phyloP scores from a whole-genome alignment of 2,888 invertebrate genomes.

The Drosophila melanosoma region DNA sequence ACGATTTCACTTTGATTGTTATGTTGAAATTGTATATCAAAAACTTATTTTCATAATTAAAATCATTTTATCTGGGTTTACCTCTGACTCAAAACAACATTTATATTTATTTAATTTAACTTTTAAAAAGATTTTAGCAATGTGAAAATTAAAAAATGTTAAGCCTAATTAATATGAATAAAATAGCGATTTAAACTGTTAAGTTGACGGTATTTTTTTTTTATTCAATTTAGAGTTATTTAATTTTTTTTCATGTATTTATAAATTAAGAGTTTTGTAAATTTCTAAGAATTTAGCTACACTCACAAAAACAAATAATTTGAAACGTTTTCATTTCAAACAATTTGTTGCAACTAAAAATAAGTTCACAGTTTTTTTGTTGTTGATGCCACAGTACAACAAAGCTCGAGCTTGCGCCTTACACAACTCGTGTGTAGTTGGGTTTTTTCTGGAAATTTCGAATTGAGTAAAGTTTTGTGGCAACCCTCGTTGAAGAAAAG shows the following conservation, averaged over 20 bases:
- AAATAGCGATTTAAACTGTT: neutral
- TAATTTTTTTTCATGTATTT: neutral
- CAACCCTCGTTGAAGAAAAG: conserved; percentile 64
- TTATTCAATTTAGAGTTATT: neutral
- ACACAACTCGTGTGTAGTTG: neutral
- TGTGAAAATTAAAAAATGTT: neutral
- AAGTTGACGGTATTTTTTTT: too few species aligned
- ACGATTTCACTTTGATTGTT: neutral
- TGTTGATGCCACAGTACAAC: neutral
- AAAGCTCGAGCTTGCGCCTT: neutral
- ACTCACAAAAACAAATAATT: neutral
- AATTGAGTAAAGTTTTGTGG: neutral
- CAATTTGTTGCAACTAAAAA: neutral
- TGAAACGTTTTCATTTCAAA: neutral
- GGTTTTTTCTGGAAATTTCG: neutral
- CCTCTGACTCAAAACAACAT: neutral
- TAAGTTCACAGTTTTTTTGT: neutral
- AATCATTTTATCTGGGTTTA: neutral
- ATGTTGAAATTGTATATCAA: neutral
- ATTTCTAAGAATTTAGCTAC: neutral
- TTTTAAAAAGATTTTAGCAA: neutral
- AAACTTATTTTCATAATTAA: neutral
- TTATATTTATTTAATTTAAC: neutral
- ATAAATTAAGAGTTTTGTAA: neutral
- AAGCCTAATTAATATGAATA: neutral